A percentile compares a stretch with the other conserved stretches of the same genome.
Evolutionary conservation across 2,888 invertebrate species (phyloP).

Genomic region (Ectemnius continuus): DNA sequence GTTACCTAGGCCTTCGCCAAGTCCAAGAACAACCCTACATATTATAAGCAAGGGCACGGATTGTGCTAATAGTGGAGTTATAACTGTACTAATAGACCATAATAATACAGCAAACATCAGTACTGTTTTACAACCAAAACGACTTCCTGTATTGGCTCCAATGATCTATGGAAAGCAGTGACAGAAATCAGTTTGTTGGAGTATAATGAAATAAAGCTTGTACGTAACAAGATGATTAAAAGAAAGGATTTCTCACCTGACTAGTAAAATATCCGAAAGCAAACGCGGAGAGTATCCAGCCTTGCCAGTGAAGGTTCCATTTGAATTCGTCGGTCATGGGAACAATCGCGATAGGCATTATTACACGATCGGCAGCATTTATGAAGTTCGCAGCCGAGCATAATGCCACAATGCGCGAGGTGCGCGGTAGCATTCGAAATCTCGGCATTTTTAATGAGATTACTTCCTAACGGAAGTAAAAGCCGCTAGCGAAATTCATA

Average conservation of each 20-base stretch:
- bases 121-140: conserved; percentile 85
- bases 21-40: conserved; percentile 84
- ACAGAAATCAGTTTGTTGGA: conserved; percentile 9
- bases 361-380: conserved; percentile 87
- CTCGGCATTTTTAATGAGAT: conserved; percentile 72
- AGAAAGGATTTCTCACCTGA: conserved; percentile 79
- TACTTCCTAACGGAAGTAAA: conserved; percentile 10
- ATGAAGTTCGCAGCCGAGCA: conserved; percentile 88
- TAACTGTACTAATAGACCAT: conserved; percentile 86
- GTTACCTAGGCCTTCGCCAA: conserved; percentile 87
- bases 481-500: conserved; percentile 11
- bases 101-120: conserved; percentile 84
- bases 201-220: background rate
- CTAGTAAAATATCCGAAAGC: conserved; percentile 88
- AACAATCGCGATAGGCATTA: conserved; percentile 88
- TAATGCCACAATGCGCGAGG: conserved; percentile 82
- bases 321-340: conserved; percentile 86
- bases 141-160: conserved; percentile 84
- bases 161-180: conserved; percentile 77
- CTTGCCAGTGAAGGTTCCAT: conserved; percentile 86
- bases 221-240: background rate
- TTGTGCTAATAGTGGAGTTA: conserved; percentile 85
- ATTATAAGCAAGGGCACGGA: conserved; percentile 83
- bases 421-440: conserved; percentile 80
- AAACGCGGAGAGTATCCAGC: conserved; percentile 87